These are phyloP conservation scores for Ctenoplectra terminalis DNA, from an alignment of 1,140 invertebrate genomes.

Conservation along the genomic window DNA sequence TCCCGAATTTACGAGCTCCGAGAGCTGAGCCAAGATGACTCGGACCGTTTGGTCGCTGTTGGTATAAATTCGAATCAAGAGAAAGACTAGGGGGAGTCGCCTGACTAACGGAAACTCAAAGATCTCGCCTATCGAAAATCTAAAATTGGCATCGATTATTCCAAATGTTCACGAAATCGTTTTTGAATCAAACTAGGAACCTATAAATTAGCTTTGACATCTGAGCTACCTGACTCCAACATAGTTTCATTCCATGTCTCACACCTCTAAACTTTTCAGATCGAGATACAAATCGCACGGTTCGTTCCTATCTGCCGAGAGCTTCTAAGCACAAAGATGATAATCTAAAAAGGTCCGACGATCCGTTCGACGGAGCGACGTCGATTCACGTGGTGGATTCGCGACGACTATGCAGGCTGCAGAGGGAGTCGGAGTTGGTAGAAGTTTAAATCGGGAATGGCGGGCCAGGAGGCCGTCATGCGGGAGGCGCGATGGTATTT, in stretches of 20 bases:
- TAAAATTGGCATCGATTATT: background rate
- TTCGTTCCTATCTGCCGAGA: background rate
- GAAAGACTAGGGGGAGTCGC: background rate
- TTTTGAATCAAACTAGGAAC: too few species aligned
- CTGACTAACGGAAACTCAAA: background rate
- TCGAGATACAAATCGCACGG: too few species aligned
- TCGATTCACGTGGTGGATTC: slow-evolving; percentile 56
- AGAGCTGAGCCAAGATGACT: slow-evolving; percentile 47
- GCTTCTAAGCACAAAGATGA: too few species aligned
- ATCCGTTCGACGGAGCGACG: background rate
- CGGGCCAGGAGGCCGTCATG: slow-evolving; percentile 79
- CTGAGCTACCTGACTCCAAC: too few species aligned
- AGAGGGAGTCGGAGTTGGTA: slow-evolving; percentile 55
- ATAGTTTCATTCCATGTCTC: too few species aligned
- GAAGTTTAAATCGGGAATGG: slow-evolving; percentile 80
- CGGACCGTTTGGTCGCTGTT: slow-evolving; percentile 10
- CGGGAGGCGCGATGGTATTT: slow-evolving; percentile 82
- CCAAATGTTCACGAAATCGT: too few species aligned
- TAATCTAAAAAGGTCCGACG: background rate
- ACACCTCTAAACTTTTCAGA: too few species aligned
- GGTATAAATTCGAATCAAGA: slow-evolving; percentile 27
- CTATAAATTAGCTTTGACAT: too few species aligned
- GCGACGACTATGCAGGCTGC: slow-evolving; percentile 36
- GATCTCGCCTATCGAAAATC: background rate
- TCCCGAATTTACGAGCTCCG: slow-evolving; percentile 52